Base-by-base conservation (phyloP, 2,113 vertebrate genomes). In the Oryzias melastigma region DNA sequence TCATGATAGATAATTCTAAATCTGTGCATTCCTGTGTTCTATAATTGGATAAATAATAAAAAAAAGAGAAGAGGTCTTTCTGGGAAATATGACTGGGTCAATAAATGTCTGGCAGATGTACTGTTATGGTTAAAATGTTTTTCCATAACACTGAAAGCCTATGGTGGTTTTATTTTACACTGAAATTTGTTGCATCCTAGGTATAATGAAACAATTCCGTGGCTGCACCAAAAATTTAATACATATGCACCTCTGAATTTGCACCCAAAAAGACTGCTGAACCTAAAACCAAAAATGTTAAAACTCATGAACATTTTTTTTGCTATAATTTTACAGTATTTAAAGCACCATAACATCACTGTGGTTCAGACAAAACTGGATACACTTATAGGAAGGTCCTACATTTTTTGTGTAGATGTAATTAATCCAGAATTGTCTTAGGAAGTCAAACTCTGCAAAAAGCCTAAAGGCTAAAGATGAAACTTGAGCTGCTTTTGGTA, bases 331-430 rank as follows among this genome's bases (percentile, higher is more conserved):
- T 27, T 29, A 47, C 29, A 47, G 47, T 41, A 75, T 24, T 62
- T 63, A 45, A 41, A 2, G 46, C 13, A 27, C 24, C 75, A 78
- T 85, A 74, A 72, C 63, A 41, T 88, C 89, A 86, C 73, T 87
- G 87, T 85, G 62, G 62, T 80, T 73, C 73, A 85, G 46, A 84
- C 63, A 50, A 35, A 46, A 73, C 14, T 1, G 41, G 15, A 65
- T 56, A 75, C 88, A 85, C 85, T 89, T 88, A 85, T 70, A 75
- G 68, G 66, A 76, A 79, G 24, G 4, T 25, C 52, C 56, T 67
- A 89, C n/a, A 88, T 87, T 89, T 77, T 83, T 58, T 70, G 43
- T 14, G 1, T 53, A 61, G 56, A 65, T 73, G 62, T 71, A 45
- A 54, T 4, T 62, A 56, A 75, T 62, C 58, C 59, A 63, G 49